A percentile compares a stretch with the other conserved stretches of the same genome.
Conservation (phyloP, 2,797 vertebrate species). For the Xenops minutus region DNA sequence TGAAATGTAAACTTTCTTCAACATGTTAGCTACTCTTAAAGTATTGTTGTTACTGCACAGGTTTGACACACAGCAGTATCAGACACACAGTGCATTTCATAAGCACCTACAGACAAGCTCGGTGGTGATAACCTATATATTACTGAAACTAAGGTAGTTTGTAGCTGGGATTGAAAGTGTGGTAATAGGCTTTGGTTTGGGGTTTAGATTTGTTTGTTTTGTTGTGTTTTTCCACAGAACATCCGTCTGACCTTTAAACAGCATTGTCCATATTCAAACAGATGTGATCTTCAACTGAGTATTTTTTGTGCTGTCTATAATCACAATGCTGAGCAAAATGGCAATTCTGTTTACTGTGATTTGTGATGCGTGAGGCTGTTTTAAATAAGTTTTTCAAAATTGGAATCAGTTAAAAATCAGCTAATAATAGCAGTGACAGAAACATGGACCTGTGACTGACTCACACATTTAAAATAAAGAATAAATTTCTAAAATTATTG, state of each 20-base stretch:
- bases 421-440: background rate
- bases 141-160: background rate
- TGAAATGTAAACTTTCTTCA: constrained; percentile 30
- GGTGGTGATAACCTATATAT: background rate
- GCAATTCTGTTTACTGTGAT: constrained; percentile 41
- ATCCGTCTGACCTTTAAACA: constrained; percentile 10
- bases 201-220: background rate
- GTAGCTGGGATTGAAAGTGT: background rate
- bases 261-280: constrained; percentile 47
- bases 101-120: background rate
- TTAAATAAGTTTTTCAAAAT: constrained; percentile 51
- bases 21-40: background rate
- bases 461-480: constrained; percentile 46
- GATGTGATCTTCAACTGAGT: background rate
- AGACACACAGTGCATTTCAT: background rate
- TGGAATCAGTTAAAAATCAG: constrained; percentile 59
- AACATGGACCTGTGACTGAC: constrained; percentile 1
- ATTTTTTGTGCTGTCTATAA: constrained; percentile 23
- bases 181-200: background rate
- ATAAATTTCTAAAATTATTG: constrained; percentile 32
- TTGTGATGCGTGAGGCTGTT: constrained; percentile 2
- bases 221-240: background rate
- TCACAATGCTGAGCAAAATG: constrained; percentile 13
- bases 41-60: background rate
- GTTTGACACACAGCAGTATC: background rate